These are phyloP conservation scores for Marisa cornuarietis DNA, from an alignment of 1,140 invertebrate genomes.

Conservation along the genomic window DNA sequence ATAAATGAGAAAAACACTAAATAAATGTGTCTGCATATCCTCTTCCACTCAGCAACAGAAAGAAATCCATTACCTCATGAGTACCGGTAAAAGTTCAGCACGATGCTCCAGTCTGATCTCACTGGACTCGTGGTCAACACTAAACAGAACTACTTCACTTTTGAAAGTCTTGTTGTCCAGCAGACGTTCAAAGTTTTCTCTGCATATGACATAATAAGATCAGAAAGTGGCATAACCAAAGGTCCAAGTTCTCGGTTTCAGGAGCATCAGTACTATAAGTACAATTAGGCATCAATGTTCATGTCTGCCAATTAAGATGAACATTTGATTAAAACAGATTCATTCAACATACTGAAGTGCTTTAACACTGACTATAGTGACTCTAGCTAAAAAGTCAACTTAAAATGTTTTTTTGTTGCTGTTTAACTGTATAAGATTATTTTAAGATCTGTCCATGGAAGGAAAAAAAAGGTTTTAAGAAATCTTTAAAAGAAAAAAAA, in stretches of 20 bases:
- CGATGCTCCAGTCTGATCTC: constrained; percentile 79
- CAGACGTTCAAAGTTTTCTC: constrained; percentile 55
- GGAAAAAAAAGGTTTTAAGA: background rate
- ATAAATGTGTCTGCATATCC: too few species aligned
- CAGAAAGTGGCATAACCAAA: background rate
- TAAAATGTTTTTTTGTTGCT: too few species aligned
- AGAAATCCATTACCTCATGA: constrained; percentile 72
- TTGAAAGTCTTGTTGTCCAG: constrained; percentile 89
- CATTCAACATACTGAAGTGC: too few species aligned
- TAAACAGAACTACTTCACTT: constrained; percentile 82
- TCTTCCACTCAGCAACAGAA: background rate
- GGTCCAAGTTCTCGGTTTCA: background rate
- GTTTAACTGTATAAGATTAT: too few species aligned
- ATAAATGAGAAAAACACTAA: too few species aligned
- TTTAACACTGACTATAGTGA: too few species aligned
- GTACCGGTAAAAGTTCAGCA: constrained; percentile 78
- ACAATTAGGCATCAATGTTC: too few species aligned
- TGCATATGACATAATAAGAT: constrained; percentile 7
- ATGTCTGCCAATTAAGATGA: too few species aligned
- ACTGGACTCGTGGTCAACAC: constrained; percentile 77
- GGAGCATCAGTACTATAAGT: too few species aligned
- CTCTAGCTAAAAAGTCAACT: too few species aligned
- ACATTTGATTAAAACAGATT: too few species aligned
- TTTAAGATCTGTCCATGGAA: too few species aligned
- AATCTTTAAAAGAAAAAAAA: constrained; percentile 7